Evolutionary conservation across 1,140 invertebrate species (phyloP), one percentile per base, ranked within the genome.

Genomic region (Galendromus occidentalis): DNA sequence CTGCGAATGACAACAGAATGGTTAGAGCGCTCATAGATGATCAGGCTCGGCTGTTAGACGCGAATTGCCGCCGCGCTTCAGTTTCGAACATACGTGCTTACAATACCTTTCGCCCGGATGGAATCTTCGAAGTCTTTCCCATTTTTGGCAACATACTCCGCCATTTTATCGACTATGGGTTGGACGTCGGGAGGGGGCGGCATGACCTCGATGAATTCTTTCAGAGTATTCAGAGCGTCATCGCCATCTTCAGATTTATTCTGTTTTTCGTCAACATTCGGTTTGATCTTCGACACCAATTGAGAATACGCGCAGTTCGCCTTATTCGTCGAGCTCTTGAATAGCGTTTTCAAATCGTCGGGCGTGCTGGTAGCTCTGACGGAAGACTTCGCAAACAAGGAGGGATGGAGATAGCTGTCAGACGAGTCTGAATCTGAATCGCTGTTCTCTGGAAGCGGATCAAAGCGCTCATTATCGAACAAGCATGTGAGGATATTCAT

Each of bases 121-220:
- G 89, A 86, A 9, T 83, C 81, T 71, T 95, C 91, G 75, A 97
- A 96, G 69, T 91, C 87, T 55, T 83, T 80, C 0, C 92, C 93
- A 77, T 96, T 96, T 71, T 91, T 91, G 0, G 86, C 85, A 0
- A 96, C 91, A 73, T 96, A 96, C 66, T 84, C 84, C 1, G 91
- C 91, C 84, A 96, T 93, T 78, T 94, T 93, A 74, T 95, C 90
- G 63, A 97, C 89, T 7, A 96, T 86, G 44, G 86, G 80, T 72
- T 87, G 84, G 6, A 89, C 77, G 66, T 90, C 87, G 9, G 84
- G 82, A 0, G 88, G 84, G 5, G 80, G 81, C 18, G 87, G 86
- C n/a, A 75, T 67, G 33, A 76, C 63, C 0, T 12, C 25, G 20
- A 66, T 28, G 30, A 51, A 33, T 20, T 25, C 65, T 18, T 45